Conservation (phyloP, 2,888 invertebrate genomes). For the Lasioglossum zephyrum region DNA sequence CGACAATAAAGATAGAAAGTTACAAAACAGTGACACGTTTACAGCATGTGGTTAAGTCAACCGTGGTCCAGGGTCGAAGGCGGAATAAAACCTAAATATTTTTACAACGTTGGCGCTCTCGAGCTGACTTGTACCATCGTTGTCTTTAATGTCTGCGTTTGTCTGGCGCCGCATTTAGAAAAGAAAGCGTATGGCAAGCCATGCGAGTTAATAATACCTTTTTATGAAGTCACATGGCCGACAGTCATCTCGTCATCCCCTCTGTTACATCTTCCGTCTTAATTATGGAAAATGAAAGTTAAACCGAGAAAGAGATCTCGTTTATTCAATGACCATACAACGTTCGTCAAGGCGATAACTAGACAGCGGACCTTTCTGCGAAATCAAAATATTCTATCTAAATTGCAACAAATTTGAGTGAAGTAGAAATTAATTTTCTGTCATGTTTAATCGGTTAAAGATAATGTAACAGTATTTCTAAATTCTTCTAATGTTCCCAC, state of each 20-base stretch:
- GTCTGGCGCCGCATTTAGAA: constrained; percentile 49
- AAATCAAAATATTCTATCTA: no score
- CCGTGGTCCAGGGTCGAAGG: constrained; percentile 24
- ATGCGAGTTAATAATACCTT: constrained; percentile 47
- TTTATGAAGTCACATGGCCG: constrained; percentile 36
- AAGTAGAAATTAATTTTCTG: no score
- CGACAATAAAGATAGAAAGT: background rate
- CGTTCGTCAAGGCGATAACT: background rate
- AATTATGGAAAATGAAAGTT: background rate
- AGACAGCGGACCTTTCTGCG: no score
- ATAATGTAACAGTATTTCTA: no score
- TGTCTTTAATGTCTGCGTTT: constrained; percentile 59
- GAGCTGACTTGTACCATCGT: constrained; percentile 58
- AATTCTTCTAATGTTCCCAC: no score
- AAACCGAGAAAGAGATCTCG: background rate
- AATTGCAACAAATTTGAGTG: no score
- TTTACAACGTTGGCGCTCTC: constrained; percentile 40
- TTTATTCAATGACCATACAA: background rate
- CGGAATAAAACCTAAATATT: constrained; percentile 59
- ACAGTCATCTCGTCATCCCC: constrained; percentile 17
- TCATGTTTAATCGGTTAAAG: no score
- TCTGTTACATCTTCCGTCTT: background rate
- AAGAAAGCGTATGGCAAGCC: constrained; percentile 41
- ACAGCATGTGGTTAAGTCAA: constrained; percentile 28
- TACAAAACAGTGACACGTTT: constrained; percentile 10